Percentiles rank a stretch among this genome's conserved stretches.
Evolutionary conservation across 37 sponge, comb jelly and placozoan genomes (phyloP).

Genomic region (Halichondria panicea): DNA sequence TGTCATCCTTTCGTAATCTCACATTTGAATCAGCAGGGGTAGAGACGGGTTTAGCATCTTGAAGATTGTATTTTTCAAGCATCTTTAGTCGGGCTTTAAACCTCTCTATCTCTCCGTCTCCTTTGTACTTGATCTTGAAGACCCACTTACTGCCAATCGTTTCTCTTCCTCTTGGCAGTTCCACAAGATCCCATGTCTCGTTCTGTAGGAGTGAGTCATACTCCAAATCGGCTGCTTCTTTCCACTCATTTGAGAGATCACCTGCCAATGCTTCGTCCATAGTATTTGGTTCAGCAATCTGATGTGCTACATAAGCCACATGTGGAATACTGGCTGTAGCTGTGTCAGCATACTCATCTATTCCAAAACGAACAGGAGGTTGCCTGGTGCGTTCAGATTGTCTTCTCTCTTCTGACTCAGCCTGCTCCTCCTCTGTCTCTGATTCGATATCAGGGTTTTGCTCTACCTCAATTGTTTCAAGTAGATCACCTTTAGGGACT

Average conservation of each 20-base stretch:
- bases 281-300: constrained; percentile 19
- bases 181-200: constrained; percentile 51
- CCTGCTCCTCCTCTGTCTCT: too few species aligned
- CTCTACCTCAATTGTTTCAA: too few species aligned
- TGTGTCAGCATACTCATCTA: constrained; percentile 50
- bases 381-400: constrained; percentile 14
- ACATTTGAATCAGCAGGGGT: constrained; percentile 30
- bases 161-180: constrained; percentile 16
- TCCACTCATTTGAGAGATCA: constrained; percentile 48
- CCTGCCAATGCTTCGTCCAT: constrained; percentile 40
- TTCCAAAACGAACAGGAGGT: constrained; percentile 35
- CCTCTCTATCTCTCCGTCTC: constrained; percentile 28
- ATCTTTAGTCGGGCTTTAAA: constrained; percentile 34
- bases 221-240: constrained; percentile 42
- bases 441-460: too few species aligned
- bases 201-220: constrained; percentile 52
- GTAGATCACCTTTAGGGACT: too few species aligned
- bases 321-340: constrained; percentile 10
- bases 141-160: constrained; percentile 47
- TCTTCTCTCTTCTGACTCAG: background rate
- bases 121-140: constrained; percentile 30
- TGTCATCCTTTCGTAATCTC: constrained; percentile 42
- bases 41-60: constrained; percentile 32
- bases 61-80: constrained; percentile 25
- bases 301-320: constrained; percentile 7